Conservation (phyloP, 2,113 vertebrate genomes). For the Cynocephalus volans region DNA sequence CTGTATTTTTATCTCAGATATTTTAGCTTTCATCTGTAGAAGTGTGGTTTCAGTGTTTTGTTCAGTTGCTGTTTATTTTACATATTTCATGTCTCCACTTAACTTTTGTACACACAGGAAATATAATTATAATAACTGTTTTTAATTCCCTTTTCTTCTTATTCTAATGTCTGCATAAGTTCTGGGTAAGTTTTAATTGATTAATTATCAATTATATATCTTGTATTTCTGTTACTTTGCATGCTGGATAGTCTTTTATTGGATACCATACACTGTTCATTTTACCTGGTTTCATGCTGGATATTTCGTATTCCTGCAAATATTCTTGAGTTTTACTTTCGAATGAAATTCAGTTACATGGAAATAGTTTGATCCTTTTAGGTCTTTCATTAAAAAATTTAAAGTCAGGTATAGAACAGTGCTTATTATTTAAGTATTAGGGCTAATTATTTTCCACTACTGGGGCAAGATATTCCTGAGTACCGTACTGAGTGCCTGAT, state of each 20-base stretch:
- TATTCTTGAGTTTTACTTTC: background rate
- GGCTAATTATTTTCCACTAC: background rate
- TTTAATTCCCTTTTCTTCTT: background rate
- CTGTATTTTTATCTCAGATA: background rate
- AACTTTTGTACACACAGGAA: background rate
- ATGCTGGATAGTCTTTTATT: background rate
- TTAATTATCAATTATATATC: background rate
- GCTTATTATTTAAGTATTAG: background rate
- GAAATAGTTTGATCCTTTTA: background rate
- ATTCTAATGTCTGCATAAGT: background rate
- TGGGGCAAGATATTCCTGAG: background rate
- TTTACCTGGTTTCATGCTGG: background rate
- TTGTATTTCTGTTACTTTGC: background rate
- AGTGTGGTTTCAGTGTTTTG: background rate
- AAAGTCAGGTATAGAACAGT: background rate
- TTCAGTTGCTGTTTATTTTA: background rate
- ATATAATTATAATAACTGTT: background rate
- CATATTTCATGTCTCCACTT: background rate
- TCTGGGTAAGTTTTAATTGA: background rate
- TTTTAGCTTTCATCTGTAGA: background rate
- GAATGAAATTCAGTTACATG: background rate
- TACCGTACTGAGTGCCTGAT: background rate
- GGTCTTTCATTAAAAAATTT: background rate
- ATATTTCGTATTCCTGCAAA: background rate
- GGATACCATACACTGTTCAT: background rate